These are phyloP conservation scores for Geodia barretti DNA, from an alignment of 37 sponge, comb jelly and placozoan genomes.

Conservation along the genomic window DNA sequence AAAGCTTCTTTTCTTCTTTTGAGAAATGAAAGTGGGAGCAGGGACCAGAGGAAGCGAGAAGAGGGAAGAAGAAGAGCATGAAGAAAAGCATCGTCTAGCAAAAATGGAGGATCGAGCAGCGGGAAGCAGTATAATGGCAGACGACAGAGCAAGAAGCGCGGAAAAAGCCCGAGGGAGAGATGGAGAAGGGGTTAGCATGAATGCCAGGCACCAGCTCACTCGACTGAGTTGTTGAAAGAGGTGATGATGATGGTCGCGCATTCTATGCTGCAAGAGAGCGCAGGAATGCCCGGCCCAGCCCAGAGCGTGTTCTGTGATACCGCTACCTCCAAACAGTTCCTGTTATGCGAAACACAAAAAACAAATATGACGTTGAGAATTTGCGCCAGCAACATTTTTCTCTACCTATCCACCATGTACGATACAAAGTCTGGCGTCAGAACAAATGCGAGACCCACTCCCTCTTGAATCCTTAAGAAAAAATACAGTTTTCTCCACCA, in stretches of 20 bases:
- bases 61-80: background rate
- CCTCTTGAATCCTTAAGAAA: constrained; percentile 61
- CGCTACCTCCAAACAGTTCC: constrained; percentile 29
- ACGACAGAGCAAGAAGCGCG: too few species aligned
- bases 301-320: constrained; percentile 46
- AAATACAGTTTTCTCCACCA: background rate
- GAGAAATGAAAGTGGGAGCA: too few species aligned
- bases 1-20: too few species aligned
- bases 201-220: too few species aligned
- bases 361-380: background rate
- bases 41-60: too few species aligned
- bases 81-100: background rate
- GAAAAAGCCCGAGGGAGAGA: background rate
- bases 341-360: constrained; percentile 31
- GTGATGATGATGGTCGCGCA: constrained; percentile 70
- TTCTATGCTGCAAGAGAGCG: constrained; percentile 42
- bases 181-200: background rate
- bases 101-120: background rate
- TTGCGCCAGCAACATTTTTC: background rate
- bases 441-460: constrained; percentile 88
- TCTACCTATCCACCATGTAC: constrained; percentile 83
- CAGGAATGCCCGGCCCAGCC: constrained; percentile 64
- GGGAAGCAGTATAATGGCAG: background rate
- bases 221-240: constrained; percentile 60
- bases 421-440: constrained; percentile 85